phyloP scores from a whole-genome alignment of 2,888 invertebrate species.

The Miltochrista miniata region DNA sequence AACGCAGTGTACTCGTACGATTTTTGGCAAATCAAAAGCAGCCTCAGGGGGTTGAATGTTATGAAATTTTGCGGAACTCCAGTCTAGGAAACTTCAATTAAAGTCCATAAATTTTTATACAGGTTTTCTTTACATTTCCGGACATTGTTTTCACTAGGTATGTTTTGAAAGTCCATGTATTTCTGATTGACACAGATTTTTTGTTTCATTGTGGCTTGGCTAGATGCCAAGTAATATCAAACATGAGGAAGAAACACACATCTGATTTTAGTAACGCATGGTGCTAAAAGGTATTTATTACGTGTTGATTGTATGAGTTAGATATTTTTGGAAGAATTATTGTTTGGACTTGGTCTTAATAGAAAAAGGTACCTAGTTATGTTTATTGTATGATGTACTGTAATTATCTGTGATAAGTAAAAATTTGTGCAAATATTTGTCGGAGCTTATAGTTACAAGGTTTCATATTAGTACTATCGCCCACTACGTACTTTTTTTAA shows the following conservation, averaged over 20 bases:
- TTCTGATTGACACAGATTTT: constrained; percentile 17
- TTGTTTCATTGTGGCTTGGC: constrained; percentile 23
- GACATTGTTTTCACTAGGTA: neutral
- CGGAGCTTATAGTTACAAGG: no score
- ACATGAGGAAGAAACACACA: constrained; percentile 26
- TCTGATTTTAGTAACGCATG: constrained; percentile 24
- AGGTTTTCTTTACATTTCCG: neutral
- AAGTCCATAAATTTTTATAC: neutral
- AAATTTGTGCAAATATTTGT: no score
- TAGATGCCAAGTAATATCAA: constrained; percentile 26
- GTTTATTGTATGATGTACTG: no score
- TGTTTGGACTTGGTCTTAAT: no score
- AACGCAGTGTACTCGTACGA: neutral
- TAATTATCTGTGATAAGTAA: no score
- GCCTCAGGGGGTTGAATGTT: neutral
- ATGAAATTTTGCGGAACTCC: neutral
- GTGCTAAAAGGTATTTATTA: constrained; percentile 4
- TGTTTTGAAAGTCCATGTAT: neutral
- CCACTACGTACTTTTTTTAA: no score
- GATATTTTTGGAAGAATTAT: no score
- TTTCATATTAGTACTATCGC: no score
- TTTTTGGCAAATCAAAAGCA: neutral
- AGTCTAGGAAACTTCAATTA: neutral
- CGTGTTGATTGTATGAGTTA: neutral
- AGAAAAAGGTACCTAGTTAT: no score